Evolutionary conservation across 2,888 invertebrate species (phyloP).

Genomic region (Corbicula japonica): DNA sequence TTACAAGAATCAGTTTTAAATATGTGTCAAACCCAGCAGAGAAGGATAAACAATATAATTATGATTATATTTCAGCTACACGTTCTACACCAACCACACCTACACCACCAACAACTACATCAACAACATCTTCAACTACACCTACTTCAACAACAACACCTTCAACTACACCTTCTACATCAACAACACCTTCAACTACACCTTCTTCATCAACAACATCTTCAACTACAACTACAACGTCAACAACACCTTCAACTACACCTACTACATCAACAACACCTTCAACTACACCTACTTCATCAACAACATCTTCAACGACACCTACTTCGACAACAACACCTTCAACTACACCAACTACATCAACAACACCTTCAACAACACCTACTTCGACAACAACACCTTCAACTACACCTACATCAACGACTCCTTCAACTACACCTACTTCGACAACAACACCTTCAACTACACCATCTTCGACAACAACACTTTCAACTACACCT

Average conservation of each 20-base stretch:
- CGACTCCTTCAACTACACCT: background rate
- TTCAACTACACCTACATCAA: background rate
- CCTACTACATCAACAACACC: background rate
- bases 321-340: background rate
- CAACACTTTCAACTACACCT: background rate
- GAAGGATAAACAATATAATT: too few species aligned
- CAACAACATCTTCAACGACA: background rate
- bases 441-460: background rate
- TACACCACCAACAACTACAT: background rate
- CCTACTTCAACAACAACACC: background rate
- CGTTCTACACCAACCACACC: background rate
- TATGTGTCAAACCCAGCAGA: too few species aligned
- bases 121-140: background rate
- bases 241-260: background rate
- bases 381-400: background rate
- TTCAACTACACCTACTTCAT: background rate
- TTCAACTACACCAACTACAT: background rate
- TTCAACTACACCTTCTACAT: background rate
- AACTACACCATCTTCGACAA: background rate
- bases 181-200: background rate
- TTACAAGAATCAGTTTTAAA: too few species aligned
- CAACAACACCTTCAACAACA: too few species aligned
- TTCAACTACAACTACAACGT: background rate
- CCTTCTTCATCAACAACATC: background rate
- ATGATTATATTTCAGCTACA: too few species aligned